Percentiles rank a stretch among this genome's conserved stretches.
Conservation (phyloP, 2,888 invertebrate species). For the Pseudococcus longispinus region DNA sequence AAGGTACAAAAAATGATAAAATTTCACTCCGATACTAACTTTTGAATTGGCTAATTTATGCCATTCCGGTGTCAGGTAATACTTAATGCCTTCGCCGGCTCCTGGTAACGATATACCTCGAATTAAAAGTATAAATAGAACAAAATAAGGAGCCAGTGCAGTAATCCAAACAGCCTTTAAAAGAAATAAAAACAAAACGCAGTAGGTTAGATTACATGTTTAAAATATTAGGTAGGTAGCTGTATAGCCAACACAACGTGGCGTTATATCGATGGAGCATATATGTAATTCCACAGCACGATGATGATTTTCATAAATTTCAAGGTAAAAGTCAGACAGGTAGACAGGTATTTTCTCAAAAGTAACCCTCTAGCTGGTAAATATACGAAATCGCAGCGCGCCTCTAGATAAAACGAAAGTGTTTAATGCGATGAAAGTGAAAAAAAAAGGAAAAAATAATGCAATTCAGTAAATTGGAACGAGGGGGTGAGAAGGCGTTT, state of each 20-base stretch:
- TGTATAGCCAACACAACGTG: not conserved
- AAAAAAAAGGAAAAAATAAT: constrained; percentile 43
- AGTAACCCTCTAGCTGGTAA: not conserved
- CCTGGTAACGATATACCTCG: constrained; percentile 87
- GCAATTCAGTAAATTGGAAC: constrained; percentile 47
- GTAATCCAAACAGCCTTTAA: constrained; percentile 91
- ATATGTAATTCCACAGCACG: not conserved
- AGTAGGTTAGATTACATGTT: not conserved
- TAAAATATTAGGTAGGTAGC: not conserved
- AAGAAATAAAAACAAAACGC: not conserved
- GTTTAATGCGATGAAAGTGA: constrained; percentile 41
- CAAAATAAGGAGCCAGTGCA: constrained; percentile 89
- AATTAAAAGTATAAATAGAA: constrained; percentile 82
- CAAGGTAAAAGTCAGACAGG: constrained; percentile 3
- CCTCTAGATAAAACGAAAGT: constrained; percentile 28
- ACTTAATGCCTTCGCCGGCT: constrained; percentile 82
- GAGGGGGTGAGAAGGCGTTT: constrained; percentile 37
- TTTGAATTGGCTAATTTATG: constrained; percentile 78
- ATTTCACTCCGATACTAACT: constrained; percentile 64
- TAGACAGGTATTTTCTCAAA: constrained; percentile 1
- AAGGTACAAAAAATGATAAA: not conserved
- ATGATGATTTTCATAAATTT: not conserved
- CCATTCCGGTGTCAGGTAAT: constrained; percentile 90
- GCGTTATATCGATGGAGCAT: not conserved
- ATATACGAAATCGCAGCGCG: not conserved